A percentile compares a stretch with the other conserved stretches of the same genome.
These are phyloP conservation scores for Diadumene lineata DNA, from an alignment of 92 coral and sea anemone species.

Conservation along the genomic window DNA sequence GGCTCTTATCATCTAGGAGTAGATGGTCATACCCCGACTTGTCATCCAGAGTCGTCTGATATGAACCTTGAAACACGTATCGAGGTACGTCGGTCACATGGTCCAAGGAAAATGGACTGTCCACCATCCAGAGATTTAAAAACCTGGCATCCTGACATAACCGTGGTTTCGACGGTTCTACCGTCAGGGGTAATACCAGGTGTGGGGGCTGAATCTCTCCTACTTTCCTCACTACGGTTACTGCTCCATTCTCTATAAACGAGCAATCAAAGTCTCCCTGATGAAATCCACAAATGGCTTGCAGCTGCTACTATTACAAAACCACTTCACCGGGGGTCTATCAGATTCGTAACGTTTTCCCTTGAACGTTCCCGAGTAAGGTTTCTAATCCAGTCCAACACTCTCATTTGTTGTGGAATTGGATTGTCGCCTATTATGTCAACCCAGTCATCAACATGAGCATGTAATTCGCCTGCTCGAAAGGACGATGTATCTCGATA, in stretches of 20 bases:
- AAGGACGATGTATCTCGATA: conserved; percentile 26
- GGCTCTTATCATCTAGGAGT: conserved; percentile 30
- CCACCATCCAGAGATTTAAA: conserved; percentile 41
- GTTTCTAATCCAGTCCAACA: conserved; percentile 34
- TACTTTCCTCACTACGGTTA: conserved; percentile 18
- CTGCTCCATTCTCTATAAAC: conserved; percentile 19
- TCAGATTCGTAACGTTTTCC: conserved; percentile 28
- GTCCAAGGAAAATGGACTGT: conserved; percentile 43
- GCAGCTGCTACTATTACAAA: conserved; percentile 20
- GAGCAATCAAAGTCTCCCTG: conserved; percentile 25
- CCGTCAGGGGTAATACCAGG: conserved; percentile 40
- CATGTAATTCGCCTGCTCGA: conserved; percentile 41
- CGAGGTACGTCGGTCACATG: conserved; percentile 19
- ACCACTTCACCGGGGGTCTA: conserved; percentile 14
- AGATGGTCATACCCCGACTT: conserved; percentile 55
- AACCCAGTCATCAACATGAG: conserved; percentile 16
- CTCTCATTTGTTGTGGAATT: conserved; percentile 10
- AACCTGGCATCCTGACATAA: conserved; percentile 45
- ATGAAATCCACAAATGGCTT: conserved; percentile 26
- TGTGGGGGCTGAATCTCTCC: conserved; percentile 41
- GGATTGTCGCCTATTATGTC: not conserved
- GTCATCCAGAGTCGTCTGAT: conserved; percentile 39
- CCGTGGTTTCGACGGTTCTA: conserved; percentile 53
- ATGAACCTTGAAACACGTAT: conserved; percentile 31
- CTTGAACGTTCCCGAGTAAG: conserved; percentile 28